Evolutionary conservation across 2,888 invertebrate genomes (phyloP).

Genomic region (Falcaria lacertinaria): DNA sequence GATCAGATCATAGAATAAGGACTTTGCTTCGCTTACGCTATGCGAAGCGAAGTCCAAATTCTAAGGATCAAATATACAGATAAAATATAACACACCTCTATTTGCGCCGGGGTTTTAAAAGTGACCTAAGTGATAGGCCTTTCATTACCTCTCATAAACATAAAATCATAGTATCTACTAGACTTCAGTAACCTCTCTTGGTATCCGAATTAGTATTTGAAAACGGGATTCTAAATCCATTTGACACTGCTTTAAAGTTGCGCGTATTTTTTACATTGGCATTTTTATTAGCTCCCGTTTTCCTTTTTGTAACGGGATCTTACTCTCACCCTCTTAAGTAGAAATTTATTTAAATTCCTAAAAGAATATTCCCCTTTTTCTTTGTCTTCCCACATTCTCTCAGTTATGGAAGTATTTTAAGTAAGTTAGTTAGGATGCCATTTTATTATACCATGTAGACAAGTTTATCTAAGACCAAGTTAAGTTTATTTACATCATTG

Average conservation of each 20-base stretch:
- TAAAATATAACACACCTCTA: too few species aligned
- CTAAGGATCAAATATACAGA: too few species aligned
- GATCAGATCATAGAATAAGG: too few species aligned
- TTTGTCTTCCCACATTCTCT: conserved; percentile 40
- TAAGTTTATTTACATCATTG: too few species aligned
- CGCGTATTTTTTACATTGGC: conserved; percentile 45
- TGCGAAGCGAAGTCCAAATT: too few species aligned
- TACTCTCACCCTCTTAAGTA: conserved; percentile 46
- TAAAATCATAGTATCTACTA: too few species aligned
- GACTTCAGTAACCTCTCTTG: conserved; percentile 20
- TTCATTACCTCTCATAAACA: too few species aligned
- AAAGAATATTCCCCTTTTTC: conserved; percentile 54
- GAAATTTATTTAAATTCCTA: conserved; percentile 74
- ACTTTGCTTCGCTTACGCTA: too few species aligned
- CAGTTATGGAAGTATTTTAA: conserved; percentile 49
- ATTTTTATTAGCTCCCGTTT: conserved; percentile 68
- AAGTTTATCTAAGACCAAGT: too few species aligned
- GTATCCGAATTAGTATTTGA: conserved; percentile 33
- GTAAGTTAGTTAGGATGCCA: conserved; percentile 49
- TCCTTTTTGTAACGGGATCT: conserved; percentile 66
- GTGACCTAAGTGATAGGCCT: too few species aligned
- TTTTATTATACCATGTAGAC: too few species aligned
- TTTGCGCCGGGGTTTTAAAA: too few species aligned
- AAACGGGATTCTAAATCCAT: conserved; percentile 42
- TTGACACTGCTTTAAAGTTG: conserved; percentile 58